Conservation (phyloP, 2,113 vertebrate genomes). For the Eupsittula cactorum region DNA sequence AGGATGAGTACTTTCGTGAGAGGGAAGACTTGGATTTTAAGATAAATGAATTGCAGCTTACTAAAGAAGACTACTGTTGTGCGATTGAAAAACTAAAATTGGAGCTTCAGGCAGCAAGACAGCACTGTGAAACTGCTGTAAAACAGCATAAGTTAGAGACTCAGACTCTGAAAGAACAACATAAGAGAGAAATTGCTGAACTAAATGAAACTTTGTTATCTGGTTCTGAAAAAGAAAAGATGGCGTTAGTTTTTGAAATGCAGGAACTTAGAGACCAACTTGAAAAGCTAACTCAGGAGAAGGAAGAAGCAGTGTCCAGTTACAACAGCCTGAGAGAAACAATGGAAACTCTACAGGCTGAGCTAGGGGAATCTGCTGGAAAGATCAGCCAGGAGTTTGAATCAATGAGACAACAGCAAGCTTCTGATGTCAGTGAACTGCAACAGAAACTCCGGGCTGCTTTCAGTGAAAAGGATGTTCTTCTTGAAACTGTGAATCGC, state of each 20-base stretch:
- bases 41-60: constrained; percentile 91
- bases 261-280: constrained; percentile 79
- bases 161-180: constrained; percentile 67
- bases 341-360: constrained; percentile 83
- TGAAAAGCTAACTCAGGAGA: constrained; percentile 81
- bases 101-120: constrained; percentile 64
- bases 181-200: constrained; percentile 73
- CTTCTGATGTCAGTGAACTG: constrained; percentile 80
- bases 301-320: constrained; percentile 80
- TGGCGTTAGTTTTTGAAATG: constrained; percentile 71
- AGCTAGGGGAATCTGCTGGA: constrained; percentile 85
- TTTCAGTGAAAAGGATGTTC: constrained; percentile 81
- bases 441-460: constrained; percentile 81
- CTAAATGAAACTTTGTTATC: constrained; percentile 68
- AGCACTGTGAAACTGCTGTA: neutral
- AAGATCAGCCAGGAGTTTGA: constrained; percentile 87
- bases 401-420: constrained; percentile 87
- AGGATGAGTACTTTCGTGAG: constrained; percentile 90
- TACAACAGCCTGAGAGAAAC: constrained; percentile 83
- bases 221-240: constrained; percentile 74
- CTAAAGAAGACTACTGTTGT: constrained; percentile 80
- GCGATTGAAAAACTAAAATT: constrained; percentile 76
- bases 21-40: constrained; percentile 96
- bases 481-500: constrained; percentile 76
- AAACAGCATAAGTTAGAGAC: constrained; percentile 70